These are phyloP conservation scores for Palythoa grandiflora DNA, from an alignment of 92 coral and sea anemone genomes.

Conservation along the genomic window DNA sequence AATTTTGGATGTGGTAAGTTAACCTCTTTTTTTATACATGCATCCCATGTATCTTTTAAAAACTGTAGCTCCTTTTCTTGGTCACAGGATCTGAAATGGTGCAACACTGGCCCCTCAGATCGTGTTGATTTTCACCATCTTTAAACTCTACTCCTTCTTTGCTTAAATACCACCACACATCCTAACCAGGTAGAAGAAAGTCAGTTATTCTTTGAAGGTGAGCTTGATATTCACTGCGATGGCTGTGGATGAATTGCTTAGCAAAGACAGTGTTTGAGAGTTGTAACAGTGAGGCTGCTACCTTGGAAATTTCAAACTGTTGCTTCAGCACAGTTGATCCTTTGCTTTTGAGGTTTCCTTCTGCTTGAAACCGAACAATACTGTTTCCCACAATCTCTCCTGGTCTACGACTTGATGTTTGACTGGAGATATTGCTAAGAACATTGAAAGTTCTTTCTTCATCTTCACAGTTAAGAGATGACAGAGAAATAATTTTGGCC, in stretches of 20 bases:
- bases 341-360: neutral
- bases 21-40: neutral
- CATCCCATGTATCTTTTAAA: slow-evolving; percentile 47
- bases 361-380: slow-evolving; percentile 53
- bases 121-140: slow-evolving; percentile 43
- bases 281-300: slow-evolving; percentile 50
- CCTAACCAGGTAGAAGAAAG: slow-evolving; percentile 52
- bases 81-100: slow-evolving; percentile 45
- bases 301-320: slow-evolving; percentile 47
- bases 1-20: too few relatives aligned
- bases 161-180: slow-evolving; percentile 54
- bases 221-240: slow-evolving; percentile 45
- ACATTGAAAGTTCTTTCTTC: slow-evolving; percentile 46
- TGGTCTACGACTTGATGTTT: slow-evolving; percentile 59
- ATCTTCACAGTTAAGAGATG: slow-evolving; percentile 42
- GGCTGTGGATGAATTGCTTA: slow-evolving; percentile 3
- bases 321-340: slow-evolving; percentile 37
- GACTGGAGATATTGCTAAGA: neutral
- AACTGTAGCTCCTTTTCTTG: slow-evolving; percentile 48
- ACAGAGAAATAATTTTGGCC: slow-evolving; percentile 22
- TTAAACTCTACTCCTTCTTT: slow-evolving; percentile 47
- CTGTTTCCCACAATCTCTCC: slow-evolving; percentile 58
- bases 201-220: slow-evolving; percentile 57
- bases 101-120: slow-evolving; percentile 49
- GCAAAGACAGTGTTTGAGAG: slow-evolving; percentile 52